phyloP scores from a whole-genome alignment of 64 coral and sea anemone species.

The Montipora foliosa region DNA sequence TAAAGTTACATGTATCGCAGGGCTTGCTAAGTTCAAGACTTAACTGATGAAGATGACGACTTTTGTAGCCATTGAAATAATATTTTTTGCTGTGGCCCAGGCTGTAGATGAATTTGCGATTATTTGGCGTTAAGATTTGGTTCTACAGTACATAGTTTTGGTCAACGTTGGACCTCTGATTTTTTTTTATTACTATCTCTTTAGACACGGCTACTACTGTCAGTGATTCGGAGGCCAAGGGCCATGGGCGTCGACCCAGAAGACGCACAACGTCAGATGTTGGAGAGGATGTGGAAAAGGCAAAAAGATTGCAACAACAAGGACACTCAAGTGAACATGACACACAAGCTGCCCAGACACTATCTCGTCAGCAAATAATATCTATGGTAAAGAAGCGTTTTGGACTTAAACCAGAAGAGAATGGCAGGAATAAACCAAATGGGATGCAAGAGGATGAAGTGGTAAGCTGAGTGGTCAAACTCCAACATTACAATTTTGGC shows the following conservation, averaged over 20 bases:
- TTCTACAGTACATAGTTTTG: too few relatives aligned
- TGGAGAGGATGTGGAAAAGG: conserved; percentile 68
- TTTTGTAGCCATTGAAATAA: too few relatives aligned
- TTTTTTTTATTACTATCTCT: background rate
- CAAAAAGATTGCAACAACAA: conserved; percentile 63
- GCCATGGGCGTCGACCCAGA: conserved; percentile 65
- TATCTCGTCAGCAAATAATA: conserved; percentile 87
- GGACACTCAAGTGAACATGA: conserved; percentile 85
- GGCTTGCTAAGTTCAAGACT: too few relatives aligned
- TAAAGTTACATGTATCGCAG: too few relatives aligned
- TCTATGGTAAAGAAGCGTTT: conserved; percentile 95
- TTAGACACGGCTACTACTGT: conserved; percentile 87
- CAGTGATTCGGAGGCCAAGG: conserved; percentile 90
- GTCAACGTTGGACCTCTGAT: too few relatives aligned
- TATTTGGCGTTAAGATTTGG: too few relatives aligned
- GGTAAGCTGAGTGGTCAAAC: background rate
- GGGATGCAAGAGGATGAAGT: conserved; percentile 55
- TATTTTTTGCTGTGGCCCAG: too few relatives aligned
- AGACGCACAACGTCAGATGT: conserved; percentile 82
- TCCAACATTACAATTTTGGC: too few relatives aligned
- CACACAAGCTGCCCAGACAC: conserved; percentile 53
- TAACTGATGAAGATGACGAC: too few relatives aligned
- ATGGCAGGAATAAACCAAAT: conserved; percentile 49
- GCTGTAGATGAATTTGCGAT: too few relatives aligned
- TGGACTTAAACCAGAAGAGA: conserved; percentile 79